Evolutionary conservation across 2,797 vertebrate species (phyloP).

Genomic region (Pampus argenteus): DNA sequence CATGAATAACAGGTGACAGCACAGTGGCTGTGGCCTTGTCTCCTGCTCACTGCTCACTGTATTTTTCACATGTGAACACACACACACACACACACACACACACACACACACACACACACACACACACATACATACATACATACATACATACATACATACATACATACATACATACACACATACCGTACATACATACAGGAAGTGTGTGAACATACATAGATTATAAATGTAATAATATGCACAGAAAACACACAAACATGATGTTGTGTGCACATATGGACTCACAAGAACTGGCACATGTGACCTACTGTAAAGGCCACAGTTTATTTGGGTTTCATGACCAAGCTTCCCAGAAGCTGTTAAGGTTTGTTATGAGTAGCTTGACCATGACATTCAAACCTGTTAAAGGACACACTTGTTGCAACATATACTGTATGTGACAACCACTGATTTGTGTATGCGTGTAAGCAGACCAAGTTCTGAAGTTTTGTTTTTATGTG

Average conservation of each 20-base stretch:
- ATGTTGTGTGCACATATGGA: neutral
- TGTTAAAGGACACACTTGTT: slow-evolving; percentile 1
- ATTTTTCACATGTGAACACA: slow-evolving; percentile 10
- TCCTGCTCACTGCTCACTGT: slow-evolving; percentile 9
- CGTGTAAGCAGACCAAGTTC: slow-evolving; percentile 15
- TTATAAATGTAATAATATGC: neutral
- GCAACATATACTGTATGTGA: slow-evolving; percentile 9
- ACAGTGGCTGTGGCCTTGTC: slow-evolving; percentile 13
- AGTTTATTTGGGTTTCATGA: slow-evolving; percentile 25
- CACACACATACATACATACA: slow-evolving; percentile 10
- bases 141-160: slow-evolving; percentile 6
- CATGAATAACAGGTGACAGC: slow-evolving; percentile 9
- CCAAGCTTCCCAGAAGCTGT: slow-evolving; percentile 26
- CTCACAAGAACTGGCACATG: neutral
- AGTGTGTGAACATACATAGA: neutral
- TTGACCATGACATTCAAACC: slow-evolving; percentile 16
- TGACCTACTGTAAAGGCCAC: neutral
- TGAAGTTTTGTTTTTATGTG: slow-evolving; percentile 11
- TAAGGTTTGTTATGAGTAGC: slow-evolving; percentile 16
- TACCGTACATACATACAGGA: too few relatives aligned
- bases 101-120: slow-evolving; percentile 13
- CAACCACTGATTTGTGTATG: neutral
- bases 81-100: slow-evolving; percentile 7
- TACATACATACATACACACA: slow-evolving; percentile 8
- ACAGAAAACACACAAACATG: neutral